Base-by-base conservation (phyloP, 2,113 vertebrate genomes). In the Oryzias woworae region DNA sequence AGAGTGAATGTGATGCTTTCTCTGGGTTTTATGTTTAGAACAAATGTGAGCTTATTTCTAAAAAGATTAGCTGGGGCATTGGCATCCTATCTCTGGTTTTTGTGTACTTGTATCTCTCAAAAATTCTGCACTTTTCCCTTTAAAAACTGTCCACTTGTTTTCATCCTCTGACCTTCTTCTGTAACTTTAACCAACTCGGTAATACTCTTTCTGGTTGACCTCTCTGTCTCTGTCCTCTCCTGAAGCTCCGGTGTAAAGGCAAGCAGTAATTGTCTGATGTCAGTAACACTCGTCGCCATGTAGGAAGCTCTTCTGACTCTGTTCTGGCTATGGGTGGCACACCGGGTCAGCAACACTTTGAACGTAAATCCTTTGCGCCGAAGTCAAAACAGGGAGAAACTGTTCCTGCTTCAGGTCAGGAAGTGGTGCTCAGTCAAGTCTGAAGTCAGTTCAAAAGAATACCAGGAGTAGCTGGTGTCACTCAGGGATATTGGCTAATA, bases 31-130 rank as follows among this genome's bases (percentile, higher is more conserved):
- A 78, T 84, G 81, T 60, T 24, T 64, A 69, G 70, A 80, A 77
- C 79, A 71, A 73, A 84, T 80, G 83, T 75, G 65, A 85, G 81
- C 79, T 82, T 77, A 75, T 83, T 83, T 72, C 72, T 87, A 87
- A 87, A 69, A 60, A 71, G 85, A 87, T 89, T 89, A 89, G 75
- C 77, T 54, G 73, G 73, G 82, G 73, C 80, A 75, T 67, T 76
- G 74, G 71, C 83, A 86, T 74, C 68, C 67, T 68, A 53, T 72
- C 48, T 15, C 77, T 59, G 61, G 59, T 51, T 73, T 67, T 45
- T 58, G 41, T 48, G 7, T 4, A 14, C 64, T 3, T 28, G 26
- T 4, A 28, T 56, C 43, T 50, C 54, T 20, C 16, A 20, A 23
- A 67, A 63, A 75, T 42, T 71, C 57, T 47, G 28, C 58, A 70